Percentiles rank a stretch among this genome's conserved stretches.
Conservation (phyloP, 1,140 invertebrate genomes). For the Rhopalosiphum padi region DNA sequence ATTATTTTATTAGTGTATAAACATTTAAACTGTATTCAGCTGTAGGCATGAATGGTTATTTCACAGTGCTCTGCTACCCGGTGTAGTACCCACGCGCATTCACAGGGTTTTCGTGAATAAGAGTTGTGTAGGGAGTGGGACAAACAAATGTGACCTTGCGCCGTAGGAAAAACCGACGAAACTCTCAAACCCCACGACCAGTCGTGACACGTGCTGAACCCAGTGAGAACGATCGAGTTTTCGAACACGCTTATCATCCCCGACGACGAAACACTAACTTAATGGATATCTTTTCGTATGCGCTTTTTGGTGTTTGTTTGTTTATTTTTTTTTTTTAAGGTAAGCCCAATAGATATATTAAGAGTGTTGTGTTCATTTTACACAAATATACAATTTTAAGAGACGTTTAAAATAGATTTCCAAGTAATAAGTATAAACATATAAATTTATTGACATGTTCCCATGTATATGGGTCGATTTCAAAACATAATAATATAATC, state of each 20-base stretch:
- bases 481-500: background rate
- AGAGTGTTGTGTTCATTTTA: background rate
- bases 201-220: constrained; percentile 31
- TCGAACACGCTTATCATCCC: background rate
- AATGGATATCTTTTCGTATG: background rate
- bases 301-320: background rate
- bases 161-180: constrained; percentile 7
- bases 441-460: background rate
- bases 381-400: background rate
- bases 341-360: background rate
- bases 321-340: background rate
- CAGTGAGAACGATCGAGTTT: constrained; percentile 20
- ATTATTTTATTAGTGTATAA: background rate
- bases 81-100: background rate
- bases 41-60: background rate
- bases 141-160: background rate
- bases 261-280: background rate
- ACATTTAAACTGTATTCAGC: background rate
- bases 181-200: background rate
- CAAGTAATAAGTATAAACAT: background rate
- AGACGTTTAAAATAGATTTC: background rate
- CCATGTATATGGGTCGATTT: background rate
- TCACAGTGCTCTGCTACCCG: background rate
- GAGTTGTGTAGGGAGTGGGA: background rate
- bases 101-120: background rate